Conservation (phyloP, 2,888 invertebrate genomes). For the Alloscopus bannaensis region DNA sequence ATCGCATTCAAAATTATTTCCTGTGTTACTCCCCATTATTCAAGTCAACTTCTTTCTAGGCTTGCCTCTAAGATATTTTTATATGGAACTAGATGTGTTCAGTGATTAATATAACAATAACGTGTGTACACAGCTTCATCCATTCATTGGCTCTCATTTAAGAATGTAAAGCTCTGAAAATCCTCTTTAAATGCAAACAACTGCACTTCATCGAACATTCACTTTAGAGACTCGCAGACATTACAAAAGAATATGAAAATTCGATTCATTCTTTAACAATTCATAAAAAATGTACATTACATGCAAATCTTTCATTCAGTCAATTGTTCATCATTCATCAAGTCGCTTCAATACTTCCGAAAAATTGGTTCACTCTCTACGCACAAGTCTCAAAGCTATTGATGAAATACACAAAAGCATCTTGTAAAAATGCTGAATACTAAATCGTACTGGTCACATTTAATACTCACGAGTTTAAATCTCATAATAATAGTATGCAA, state of each 20-base stretch:
- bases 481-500: not conserved
- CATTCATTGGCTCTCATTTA: too few relatives aligned
- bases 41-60: too few relatives aligned
- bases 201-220: not conserved
- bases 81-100: too few relatives aligned
- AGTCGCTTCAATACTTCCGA: not conserved
- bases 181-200: too few relatives aligned
- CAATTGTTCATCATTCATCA: not conserved
- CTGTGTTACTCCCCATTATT: too few relatives aligned
- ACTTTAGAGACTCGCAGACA: not conserved
- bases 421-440: constrained; percentile 5
- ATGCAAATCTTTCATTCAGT: not conserved
- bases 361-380: not conserved
- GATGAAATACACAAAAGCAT: not conserved
- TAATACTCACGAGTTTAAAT: not conserved
- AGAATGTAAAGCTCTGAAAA: too few relatives aligned
- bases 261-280: not conserved
- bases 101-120: too few relatives aligned
- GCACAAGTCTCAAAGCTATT: not conserved
- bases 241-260: not conserved
- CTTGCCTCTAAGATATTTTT: too few relatives aligned
- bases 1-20: too few relatives aligned
- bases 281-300: not conserved
- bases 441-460: too few relatives aligned
- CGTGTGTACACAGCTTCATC: too few relatives aligned